A percentile compares a stretch with the other conserved stretches of the same genome.
phyloP scores from a whole-genome alignment of 2,113 vertebrate genomes.

The Cephalopterus ornatus region DNA sequence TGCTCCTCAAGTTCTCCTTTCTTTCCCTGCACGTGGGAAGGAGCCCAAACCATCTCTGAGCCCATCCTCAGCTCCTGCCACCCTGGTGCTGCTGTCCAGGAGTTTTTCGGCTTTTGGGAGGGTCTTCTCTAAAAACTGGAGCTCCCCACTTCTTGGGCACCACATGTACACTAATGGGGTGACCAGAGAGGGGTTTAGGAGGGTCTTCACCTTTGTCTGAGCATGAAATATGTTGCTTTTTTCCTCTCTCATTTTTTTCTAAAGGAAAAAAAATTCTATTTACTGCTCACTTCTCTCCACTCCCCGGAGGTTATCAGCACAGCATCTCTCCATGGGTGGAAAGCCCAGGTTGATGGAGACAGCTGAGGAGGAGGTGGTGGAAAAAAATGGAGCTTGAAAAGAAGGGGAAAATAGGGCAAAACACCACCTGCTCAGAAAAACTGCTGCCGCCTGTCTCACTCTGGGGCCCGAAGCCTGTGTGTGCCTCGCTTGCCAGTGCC shows the following conservation, averaged over 20 bases:
- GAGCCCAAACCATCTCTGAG: background rate
- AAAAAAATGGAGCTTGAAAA: background rate
- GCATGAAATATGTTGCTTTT: background rate
- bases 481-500: background rate
- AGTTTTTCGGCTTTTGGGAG: background rate
- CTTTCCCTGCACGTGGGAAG: background rate
- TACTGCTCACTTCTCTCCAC: constrained; percentile 48
- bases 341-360: constrained; percentile 35
- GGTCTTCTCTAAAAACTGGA: background rate
- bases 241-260: background rate
- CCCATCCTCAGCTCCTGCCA: background rate
- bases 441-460: background rate
- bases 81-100: background rate
- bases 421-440: background rate
- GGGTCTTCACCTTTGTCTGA: background rate
- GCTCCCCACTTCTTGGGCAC: rapidly evolving
- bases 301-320: constrained; percentile 23
- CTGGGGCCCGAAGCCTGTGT: background rate
- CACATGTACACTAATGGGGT: background rate
- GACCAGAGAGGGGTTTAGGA: background rate
- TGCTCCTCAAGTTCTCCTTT: background rate
- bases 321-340: background rate
- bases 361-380: constrained; percentile 13
- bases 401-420: background rate
- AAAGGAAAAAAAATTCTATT: background rate